phyloP scores from a whole-genome alignment of 2,797 vertebrate genomes.

The Malacoraja senta region DNA sequence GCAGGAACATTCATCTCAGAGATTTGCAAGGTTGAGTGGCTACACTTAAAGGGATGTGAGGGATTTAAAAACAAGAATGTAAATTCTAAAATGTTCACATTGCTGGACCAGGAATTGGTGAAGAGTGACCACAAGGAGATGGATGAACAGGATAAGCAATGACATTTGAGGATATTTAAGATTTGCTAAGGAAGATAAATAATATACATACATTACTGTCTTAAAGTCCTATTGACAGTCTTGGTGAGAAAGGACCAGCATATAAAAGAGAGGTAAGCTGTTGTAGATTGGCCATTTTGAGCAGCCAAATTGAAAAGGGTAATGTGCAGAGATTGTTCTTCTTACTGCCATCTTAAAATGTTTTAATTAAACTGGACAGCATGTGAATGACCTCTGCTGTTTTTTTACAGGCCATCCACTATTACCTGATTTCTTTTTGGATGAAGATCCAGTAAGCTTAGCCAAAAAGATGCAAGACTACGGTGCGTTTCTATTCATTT shows the following conservation, averaged over 20 bases:
- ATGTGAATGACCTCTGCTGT: not conserved
- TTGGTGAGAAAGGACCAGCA: not conserved
- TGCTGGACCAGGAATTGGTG: not conserved
- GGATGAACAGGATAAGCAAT: too few relatives aligned
- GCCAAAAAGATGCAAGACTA: conserved; percentile 55
- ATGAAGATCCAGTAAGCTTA: conserved; percentile 60
- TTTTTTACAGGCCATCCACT: conserved; percentile 71
- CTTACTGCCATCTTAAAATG: not conserved
- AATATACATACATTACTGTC: not conserved
- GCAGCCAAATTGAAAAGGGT: not conserved
- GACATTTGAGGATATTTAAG: too few relatives aligned
- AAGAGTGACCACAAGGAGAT: too few relatives aligned
- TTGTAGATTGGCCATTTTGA: not conserved
- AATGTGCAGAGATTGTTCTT: not conserved
- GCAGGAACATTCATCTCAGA: not conserved
- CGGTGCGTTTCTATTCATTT: conserved; percentile 54
- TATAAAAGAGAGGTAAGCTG: too few relatives aligned
- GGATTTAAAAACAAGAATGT: not conserved
- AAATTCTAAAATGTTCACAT: not conserved
- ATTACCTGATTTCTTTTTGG: conserved; percentile 90
- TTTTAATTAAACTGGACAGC: not conserved
- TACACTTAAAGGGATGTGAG: not conserved
- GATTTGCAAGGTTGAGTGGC: too few relatives aligned
- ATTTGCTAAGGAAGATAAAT: not conserved
- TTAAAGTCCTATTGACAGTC: not conserved